Evolutionary conservation across 2,888 invertebrate genomes (phyloP), one percentile per base, ranked within the genome.

Genomic region (Zhuqinia jingwanae): DNA sequence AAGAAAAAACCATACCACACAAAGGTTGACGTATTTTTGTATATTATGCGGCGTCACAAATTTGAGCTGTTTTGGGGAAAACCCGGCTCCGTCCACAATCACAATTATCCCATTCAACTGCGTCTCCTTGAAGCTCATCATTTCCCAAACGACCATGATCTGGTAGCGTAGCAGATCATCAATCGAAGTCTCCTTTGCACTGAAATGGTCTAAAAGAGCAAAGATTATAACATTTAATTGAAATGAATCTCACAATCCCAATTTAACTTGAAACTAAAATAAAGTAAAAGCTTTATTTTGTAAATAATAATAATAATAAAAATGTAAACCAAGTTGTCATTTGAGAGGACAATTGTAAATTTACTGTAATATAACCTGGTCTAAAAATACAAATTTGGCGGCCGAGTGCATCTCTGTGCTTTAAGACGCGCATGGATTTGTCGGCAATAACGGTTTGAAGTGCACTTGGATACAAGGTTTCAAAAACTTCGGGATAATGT

Each of bases 51-150:
- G 87, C 15, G 87, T 87, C n/a, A 65, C n/a, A 0, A 47, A 47
- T 68, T 65, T 83, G 8, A 79, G 65, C 20, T 87, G 87, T 42
- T 83, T 87, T 20, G 83, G 22, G 17, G 83, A 78, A 56, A 87
- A 87, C 15, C 87, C 87, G n/a, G 68, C 36, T n/a, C 75, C 87
- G 30, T 87, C 83, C n/a, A 87, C 75, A 27, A 87, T 42, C 25
- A 87, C 56, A 22, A 83, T 63, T 1, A 87, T 78, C n/a, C 87
- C 87, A 45, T 87, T 78, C 1, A 83, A n/a, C 47, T 87, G 87
- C 6, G 87, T 87, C 20, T 87, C 87, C 77, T 87, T 83, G 60
- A 60, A 75, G 63, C 65, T 68, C 78, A 87, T 78, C 87, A 87
- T 87, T 70, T 87, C 87, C 84, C 87, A 84, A 20, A 70, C 63